phyloP scores from a whole-genome alignment of 2,888 invertebrate species.

The Meteorus cinctellus region DNA sequence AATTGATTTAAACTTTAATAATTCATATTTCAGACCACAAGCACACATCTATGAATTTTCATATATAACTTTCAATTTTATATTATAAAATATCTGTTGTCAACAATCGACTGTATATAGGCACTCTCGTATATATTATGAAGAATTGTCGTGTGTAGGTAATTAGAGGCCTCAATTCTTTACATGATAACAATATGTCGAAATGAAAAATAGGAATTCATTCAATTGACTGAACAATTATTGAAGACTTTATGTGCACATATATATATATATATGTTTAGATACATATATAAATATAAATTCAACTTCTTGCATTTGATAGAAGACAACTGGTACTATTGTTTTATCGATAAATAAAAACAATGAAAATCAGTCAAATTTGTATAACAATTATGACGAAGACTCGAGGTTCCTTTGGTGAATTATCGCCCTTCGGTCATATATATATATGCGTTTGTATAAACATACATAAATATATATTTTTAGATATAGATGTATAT shows the following conservation, averaged over 20 bases:
- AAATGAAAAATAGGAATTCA: neutral
- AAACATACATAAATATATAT: slow-evolving; percentile 7
- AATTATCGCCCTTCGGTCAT: neutral
- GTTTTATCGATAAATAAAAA: slow-evolving; percentile 1
- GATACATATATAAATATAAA: too few relatives aligned
- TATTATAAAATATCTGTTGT: neutral
- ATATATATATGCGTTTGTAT: neutral
- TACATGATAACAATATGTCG: neutral
- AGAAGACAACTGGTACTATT: slow-evolving; percentile 3
- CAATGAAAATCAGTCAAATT: slow-evolving; percentile 1
- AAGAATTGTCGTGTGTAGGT: neutral
- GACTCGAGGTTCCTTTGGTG: slow-evolving; percentile 11
- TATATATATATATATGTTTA: too few relatives aligned
- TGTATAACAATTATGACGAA: slow-evolving; percentile 4
- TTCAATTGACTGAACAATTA: neutral
- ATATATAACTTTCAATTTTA: neutral
- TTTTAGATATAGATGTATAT: slow-evolving; percentile 3
- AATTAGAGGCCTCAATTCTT: neutral
- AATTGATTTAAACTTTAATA: neutral
- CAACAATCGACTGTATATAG: neutral
- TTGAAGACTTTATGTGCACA: neutral
- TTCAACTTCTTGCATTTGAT: neutral
- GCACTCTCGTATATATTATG: neutral
- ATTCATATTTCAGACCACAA: neutral
- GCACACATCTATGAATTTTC: slow-evolving; percentile 2